Conservation (phyloP, 2,113 vertebrate genomes). For the Microtus oregoni region DNA sequence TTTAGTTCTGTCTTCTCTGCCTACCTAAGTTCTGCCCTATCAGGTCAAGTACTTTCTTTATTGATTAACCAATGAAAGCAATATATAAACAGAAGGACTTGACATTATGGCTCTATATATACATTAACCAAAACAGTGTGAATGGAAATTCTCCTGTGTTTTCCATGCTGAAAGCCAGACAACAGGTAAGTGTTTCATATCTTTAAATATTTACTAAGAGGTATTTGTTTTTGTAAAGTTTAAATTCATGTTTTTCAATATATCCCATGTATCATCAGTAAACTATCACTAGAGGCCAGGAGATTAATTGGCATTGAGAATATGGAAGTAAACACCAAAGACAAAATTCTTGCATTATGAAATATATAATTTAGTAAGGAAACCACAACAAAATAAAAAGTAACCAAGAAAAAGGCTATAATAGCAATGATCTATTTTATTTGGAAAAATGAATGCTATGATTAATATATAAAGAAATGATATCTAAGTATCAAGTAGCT, state of each 20-base stretch:
- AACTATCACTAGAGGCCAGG: background rate
- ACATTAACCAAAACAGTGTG: slow-evolving; percentile 40
- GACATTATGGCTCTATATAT: background rate
- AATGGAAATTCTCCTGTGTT: background rate
- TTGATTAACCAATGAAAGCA: no score
- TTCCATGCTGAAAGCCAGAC: background rate
- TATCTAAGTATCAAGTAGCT: background rate
- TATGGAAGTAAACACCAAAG: background rate
- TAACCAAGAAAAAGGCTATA: background rate
- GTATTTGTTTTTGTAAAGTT: no score
- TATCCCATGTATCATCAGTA: background rate
- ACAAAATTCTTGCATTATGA: background rate
- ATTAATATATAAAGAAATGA: background rate
- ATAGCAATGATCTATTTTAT: background rate
- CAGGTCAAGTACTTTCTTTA: no score
- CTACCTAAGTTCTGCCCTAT: no score
- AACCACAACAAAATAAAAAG: background rate
- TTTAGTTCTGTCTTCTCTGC: no score
- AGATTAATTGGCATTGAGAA: background rate
- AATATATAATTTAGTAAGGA: background rate
- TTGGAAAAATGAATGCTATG: background rate
- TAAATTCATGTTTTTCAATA: no score
- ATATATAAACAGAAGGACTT: no score
- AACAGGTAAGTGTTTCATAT: background rate
- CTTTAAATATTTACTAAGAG: no score